phyloP scores from a whole-genome alignment of 2,113 vertebrate genomes.

The Melanerpes formicivorus region DNA sequence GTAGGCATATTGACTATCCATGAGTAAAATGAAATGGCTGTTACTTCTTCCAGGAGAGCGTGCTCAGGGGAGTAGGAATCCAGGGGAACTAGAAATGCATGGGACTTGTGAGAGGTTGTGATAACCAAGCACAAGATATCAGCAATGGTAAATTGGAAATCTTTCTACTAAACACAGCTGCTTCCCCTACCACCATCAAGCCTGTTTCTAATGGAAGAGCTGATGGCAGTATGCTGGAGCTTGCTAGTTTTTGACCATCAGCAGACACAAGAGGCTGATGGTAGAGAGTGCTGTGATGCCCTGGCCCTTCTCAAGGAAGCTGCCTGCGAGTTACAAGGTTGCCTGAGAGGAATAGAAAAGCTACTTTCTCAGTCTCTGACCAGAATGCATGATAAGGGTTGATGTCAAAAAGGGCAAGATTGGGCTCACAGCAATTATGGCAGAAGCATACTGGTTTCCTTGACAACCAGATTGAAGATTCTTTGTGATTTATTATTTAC shows the following conservation, averaged over 20 bases:
- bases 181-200: constrained; percentile 23
- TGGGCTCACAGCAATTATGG: constrained; percentile 84
- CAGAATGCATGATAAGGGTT: constrained; percentile 84
- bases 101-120: neutral
- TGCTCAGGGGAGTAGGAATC: neutral
- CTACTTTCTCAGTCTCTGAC: constrained; percentile 81
- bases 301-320: constrained; percentile 68
- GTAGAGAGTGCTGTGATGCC: constrained; percentile 63
- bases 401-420: constrained; percentile 83
- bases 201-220: constrained; percentile 55
- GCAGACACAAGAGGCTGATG: constrained; percentile 18
- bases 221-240: constrained; percentile 66
- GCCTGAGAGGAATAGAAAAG: constrained; percentile 78
- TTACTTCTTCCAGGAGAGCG: neutral
- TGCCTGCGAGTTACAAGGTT: constrained; percentile 71
- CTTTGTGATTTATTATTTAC: constrained; percentile 88
- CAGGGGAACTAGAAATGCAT: neutral
- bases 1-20: neutral
- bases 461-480: constrained; percentile 86
- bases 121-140: neutral
- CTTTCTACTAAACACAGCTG: constrained; percentile 33
- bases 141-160: neutral
- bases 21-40: neutral
- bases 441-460: constrained; percentile 84
- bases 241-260: constrained; percentile 55